Base-by-base conservation (phyloP, 1,140 invertebrate genomes). In the Psilanteris sp. region DNA sequence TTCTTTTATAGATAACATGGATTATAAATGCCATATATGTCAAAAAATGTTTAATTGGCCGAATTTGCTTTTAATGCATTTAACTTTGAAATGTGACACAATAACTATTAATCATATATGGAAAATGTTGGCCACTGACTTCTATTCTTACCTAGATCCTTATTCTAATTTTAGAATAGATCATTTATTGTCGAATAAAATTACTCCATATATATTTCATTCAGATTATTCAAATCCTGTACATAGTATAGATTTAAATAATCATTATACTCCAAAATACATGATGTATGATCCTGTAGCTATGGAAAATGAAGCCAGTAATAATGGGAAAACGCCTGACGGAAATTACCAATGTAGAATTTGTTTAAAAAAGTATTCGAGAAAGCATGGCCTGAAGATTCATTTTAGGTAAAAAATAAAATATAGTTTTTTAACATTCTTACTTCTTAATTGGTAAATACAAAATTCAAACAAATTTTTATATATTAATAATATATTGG, bases 381-480 rank as follows among this genome's bases (percentile, higher is more conserved):
- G 96, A 29, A 96, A 96, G 81, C 97, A 97, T 81, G 96, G 96
- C 0, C 89, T 98, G 0, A 97, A 97, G 88, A 97, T 97, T 55
- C 96, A 98, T 83, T 94, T 97, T n/a, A 91, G 94, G 82, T 89
- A 74, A 67, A 68, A 71, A 18, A 6, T 37, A 20, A 20, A 26
- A 5, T 26, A 7, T 7, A 26, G 8, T 7, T 26, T 26, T 8
- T 7, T 26, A 5, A 26, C 4, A 26, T 5, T 7, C 8, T 5
- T 26, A 7, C 8, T 26, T 5, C 8, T 26, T 26, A 26, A 26
- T 20, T 20, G 2, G 5, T 5, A 3, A 20, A 20, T 3, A 5
- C 18, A 20, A 20, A 5, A 5, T 20, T 20, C 2, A 20, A 20
- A 20, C 18, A 20, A 5, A 20, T n/a, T n/a, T n/a, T n/a, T n/a